Conservation (phyloP, 2,888 invertebrate genomes). For the Troides aeacus region DNA sequence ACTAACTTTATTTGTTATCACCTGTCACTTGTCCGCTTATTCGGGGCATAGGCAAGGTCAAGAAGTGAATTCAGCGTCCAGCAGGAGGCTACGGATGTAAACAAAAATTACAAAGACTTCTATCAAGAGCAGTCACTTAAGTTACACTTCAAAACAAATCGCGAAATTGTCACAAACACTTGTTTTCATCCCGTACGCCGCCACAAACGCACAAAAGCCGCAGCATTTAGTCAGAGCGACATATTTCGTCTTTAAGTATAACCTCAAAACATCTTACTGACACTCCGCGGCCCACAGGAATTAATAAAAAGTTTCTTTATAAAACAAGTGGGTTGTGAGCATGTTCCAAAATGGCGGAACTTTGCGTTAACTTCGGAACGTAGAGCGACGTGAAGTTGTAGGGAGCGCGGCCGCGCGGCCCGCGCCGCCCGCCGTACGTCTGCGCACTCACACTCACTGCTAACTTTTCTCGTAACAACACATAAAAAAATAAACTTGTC, state of each 20-base stretch:
- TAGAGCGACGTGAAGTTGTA: conserved; percentile 79
- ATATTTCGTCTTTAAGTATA: conserved; percentile 70
- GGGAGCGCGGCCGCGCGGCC: conserved; percentile 76
- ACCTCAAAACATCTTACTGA: conserved; percentile 81
- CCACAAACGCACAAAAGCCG: conserved; percentile 51
- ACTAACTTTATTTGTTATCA: conserved; percentile 65
- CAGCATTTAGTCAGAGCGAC: conserved; percentile 60
- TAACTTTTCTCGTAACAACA: conserved; percentile 72
- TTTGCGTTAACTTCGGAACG: conserved; percentile 81
- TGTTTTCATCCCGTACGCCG: conserved; percentile 45
- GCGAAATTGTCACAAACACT: conserved; percentile 64
- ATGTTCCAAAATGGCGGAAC: conserved; percentile 82
- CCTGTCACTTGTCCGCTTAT: conserved; percentile 48
- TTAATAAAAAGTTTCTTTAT: conserved; percentile 82
- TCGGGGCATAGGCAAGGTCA: conserved; percentile 59
- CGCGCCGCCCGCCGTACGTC: conserved; percentile 55
- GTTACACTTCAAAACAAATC: conserved; percentile 77
- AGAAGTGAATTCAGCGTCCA: conserved; percentile 59
- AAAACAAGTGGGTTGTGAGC: conserved; percentile 82
- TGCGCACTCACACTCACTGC: conserved; percentile 67
- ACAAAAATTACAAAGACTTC: conserved; percentile 73
- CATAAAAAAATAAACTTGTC: conserved; percentile 57
- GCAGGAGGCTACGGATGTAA: conserved; percentile 68
- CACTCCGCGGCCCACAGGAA: conserved; percentile 80
- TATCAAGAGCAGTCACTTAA: conserved; percentile 65